Conservation (phyloP, 2,797 vertebrate species). For the Peromyscus eremicus region DNA sequence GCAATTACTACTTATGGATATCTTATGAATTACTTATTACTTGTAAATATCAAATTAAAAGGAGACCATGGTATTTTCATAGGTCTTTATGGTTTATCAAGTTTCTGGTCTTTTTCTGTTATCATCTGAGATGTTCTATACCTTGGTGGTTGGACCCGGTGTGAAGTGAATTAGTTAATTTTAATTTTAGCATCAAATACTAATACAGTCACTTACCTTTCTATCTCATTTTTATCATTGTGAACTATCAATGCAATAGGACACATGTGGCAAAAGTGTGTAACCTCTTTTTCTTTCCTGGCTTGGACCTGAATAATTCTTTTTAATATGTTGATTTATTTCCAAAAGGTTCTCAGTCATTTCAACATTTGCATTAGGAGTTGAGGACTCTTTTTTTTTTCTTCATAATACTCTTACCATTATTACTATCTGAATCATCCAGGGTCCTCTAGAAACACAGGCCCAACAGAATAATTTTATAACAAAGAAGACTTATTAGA, state of each 20-base stretch:
- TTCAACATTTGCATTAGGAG: neutral
- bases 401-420: neutral
- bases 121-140: neutral
- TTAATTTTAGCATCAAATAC: neutral
- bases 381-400: neutral
- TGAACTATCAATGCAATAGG: neutral
- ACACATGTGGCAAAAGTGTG: slow-evolving; percentile 2
- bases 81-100: neutral
- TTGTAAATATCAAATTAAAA: slow-evolving; percentile 2
- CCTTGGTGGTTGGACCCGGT: neutral
- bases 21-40: neutral
- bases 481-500: neutral
- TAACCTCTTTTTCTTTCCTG: neutral
- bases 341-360: neutral
- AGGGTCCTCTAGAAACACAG: neutral
- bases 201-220: neutral
- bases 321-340: neutral
- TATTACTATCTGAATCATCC: neutral
- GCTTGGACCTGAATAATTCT: neutral
- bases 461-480: neutral
- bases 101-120: slow-evolving; percentile 29
- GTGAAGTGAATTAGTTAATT: slow-evolving; percentile 2
- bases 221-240: neutral
- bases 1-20: neutral
- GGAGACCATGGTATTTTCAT: neutral